A percentile compares a stretch with the other conserved stretches of the same genome.
phyloP scores from a whole-genome alignment of 2,113 vertebrate genomes.

The Oplegnathus fasciatus region DNA sequence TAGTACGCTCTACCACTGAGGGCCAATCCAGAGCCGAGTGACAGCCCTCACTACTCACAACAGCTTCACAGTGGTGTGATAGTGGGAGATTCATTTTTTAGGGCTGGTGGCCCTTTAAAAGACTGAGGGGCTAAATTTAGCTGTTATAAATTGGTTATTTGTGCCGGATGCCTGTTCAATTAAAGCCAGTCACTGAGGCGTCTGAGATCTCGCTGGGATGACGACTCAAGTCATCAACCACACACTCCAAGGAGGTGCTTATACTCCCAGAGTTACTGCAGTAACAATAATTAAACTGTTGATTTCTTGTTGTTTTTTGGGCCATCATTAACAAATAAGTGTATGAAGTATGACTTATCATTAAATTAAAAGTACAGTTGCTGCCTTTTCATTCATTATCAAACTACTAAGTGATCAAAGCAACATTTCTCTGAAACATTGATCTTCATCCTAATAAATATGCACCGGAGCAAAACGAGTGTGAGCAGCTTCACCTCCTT shows the following conservation, averaged over 20 bases:
- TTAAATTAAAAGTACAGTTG: slow-evolving; percentile 9
- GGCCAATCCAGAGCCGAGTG: slow-evolving; percentile 49
- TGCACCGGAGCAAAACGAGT: not conserved
- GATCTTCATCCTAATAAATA: not conserved
- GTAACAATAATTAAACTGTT: slow-evolving; percentile 54
- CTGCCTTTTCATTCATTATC: slow-evolving; percentile 2
- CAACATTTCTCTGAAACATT: slow-evolving; percentile 6
- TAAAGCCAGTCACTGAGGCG: slow-evolving; percentile 72
- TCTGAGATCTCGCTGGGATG: slow-evolving; percentile 60
- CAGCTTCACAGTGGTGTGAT: slow-evolving; percentile 39
- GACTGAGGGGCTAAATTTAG: slow-evolving; percentile 72
- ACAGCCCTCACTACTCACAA: slow-evolving; percentile 38
- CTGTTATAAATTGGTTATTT: slow-evolving; percentile 76
- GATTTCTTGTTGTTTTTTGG: slow-evolving; percentile 19
- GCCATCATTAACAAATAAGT: slow-evolving; percentile 6
- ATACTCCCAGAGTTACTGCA: slow-evolving; percentile 13
- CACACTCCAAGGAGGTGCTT: slow-evolving; percentile 54
- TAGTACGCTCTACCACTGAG: slow-evolving; percentile 41
- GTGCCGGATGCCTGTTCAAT: slow-evolving; percentile 77
- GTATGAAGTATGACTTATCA: slow-evolving; percentile 19
- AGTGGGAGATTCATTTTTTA: slow-evolving; percentile 40
- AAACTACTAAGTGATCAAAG: slow-evolving; percentile 3
- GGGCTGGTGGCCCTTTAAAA: slow-evolving; percentile 64
- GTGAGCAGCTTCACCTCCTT: slow-evolving; percentile 11
- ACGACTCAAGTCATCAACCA: slow-evolving; percentile 53